A percentile compares a stretch with the other conserved stretches of the same genome.
These are phyloP conservation scores for Alca torda DNA, from an alignment of 2,797 vertebrate genomes.

Conservation along the genomic window DNA sequence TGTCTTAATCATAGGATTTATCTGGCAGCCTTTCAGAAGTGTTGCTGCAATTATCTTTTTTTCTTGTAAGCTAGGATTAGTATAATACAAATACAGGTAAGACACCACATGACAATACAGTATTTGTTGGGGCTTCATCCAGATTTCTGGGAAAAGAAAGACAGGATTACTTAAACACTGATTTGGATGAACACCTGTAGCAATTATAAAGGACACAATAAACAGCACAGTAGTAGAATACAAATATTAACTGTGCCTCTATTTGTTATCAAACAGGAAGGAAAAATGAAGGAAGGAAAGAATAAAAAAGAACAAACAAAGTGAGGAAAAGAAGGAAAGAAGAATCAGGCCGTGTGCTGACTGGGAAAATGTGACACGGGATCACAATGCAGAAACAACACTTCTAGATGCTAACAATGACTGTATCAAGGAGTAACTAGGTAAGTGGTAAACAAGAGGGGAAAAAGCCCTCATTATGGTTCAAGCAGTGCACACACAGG, in stretches of 20 bases:
- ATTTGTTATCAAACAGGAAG: background rate
- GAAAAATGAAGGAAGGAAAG: background rate
- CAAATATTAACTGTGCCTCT: background rate
- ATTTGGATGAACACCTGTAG: background rate
- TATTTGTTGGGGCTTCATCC: slow-evolving; percentile 69
- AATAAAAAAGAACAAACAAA: background rate
- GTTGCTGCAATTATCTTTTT: slow-evolving; percentile 67
- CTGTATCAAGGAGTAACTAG: background rate
- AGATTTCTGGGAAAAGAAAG: slow-evolving; percentile 58
- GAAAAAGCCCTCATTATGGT: background rate
- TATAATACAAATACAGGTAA: slow-evolving; percentile 69
- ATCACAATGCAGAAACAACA: background rate
- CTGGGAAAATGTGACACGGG: background rate
- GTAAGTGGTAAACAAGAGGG: background rate
- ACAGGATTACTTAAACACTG: slow-evolving; percentile 33
- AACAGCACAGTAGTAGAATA: background rate
- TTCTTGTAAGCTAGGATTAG: slow-evolving; percentile 73
- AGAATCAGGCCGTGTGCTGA: background rate
- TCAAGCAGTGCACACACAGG: background rate
- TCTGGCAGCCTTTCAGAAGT: slow-evolving; percentile 70
- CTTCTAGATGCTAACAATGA: background rate
- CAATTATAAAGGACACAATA: background rate
- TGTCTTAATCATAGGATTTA: slow-evolving; percentile 61
- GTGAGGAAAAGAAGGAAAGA: background rate
- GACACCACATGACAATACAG: slow-evolving; percentile 52